Conservation (phyloP, 53 echinoderm and acorn worm genomes). For the Holothuria leucospilota region DNA sequence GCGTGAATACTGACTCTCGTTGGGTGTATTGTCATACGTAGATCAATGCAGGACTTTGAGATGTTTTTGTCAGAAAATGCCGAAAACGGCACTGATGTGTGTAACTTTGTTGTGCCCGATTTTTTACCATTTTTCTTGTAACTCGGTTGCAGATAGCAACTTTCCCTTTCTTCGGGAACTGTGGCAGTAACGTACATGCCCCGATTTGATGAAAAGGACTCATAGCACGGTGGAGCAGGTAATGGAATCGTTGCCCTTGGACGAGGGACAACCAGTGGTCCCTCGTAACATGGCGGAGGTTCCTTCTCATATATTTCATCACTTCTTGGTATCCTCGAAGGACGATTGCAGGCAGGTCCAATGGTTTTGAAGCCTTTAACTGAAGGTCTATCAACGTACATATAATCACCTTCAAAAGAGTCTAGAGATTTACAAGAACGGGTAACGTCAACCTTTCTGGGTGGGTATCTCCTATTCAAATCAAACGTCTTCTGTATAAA, state of each 20-base stretch:
- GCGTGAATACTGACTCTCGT: constrained; percentile 33
- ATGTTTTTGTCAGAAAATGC: not conserved
- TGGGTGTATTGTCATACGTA: constrained; percentile 23
- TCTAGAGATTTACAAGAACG: constrained; percentile 12
- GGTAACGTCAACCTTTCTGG: not conserved
- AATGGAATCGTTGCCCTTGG: not conserved
- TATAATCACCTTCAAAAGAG: not conserved
- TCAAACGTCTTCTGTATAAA: not conserved
- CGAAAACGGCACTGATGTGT: constrained; percentile 7
- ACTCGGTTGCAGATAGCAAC: not conserved
- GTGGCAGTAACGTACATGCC: too few species aligned
- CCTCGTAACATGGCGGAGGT: not conserved
- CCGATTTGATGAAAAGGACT: too few species aligned
- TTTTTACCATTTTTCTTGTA: too few species aligned
- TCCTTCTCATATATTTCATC: not conserved
- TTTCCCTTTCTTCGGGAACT: not conserved
- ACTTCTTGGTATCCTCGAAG: too few species aligned
- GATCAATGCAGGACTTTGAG: constrained; percentile 22
- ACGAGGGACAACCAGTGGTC: not conserved
- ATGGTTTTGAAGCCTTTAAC: too few species aligned
- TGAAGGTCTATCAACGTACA: not conserved
- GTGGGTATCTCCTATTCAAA: not conserved
- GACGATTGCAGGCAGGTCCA: too few species aligned
- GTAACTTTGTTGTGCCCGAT: not conserved
- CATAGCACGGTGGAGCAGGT: not conserved